Conservation (phyloP, 2,113 vertebrate genomes). For the Eretmochelys imbricata region DNA sequence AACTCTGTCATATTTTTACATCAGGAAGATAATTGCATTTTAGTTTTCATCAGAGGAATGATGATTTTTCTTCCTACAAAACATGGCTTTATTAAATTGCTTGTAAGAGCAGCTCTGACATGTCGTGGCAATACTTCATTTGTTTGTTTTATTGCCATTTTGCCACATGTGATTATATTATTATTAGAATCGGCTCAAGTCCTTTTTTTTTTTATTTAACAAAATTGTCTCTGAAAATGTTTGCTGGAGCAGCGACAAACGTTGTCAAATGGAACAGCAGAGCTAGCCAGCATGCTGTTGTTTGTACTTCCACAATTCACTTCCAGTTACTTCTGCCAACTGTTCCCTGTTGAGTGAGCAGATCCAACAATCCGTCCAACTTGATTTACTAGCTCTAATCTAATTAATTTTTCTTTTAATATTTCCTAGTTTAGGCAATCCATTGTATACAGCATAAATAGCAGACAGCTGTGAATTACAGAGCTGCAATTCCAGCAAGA, state of each 20-base stretch:
- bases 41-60: background rate
- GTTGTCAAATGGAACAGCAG: background rate
- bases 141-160: background rate
- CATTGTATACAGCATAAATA: background rate
- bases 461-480: background rate
- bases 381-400: background rate
- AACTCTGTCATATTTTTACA: background rate
- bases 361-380: rapidly evolving
- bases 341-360: background rate
- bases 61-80: background rate
- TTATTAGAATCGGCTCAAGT: background rate
- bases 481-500: background rate
- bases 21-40: background rate
- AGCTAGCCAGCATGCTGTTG: background rate
- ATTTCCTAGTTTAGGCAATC: background rate
- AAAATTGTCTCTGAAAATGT: rapidly evolving
- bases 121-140: background rate
- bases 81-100: background rate
- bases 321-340: background rate
- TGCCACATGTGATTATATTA: background rate
- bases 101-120: background rate
- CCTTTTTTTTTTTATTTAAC: background rate
- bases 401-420: background rate
- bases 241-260: background rate
- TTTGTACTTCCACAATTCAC: background rate